These are phyloP conservation scores for Mycalesis mineus DNA, from an alignment of 2,888 invertebrate genomes.

Conservation along the genomic window DNA sequence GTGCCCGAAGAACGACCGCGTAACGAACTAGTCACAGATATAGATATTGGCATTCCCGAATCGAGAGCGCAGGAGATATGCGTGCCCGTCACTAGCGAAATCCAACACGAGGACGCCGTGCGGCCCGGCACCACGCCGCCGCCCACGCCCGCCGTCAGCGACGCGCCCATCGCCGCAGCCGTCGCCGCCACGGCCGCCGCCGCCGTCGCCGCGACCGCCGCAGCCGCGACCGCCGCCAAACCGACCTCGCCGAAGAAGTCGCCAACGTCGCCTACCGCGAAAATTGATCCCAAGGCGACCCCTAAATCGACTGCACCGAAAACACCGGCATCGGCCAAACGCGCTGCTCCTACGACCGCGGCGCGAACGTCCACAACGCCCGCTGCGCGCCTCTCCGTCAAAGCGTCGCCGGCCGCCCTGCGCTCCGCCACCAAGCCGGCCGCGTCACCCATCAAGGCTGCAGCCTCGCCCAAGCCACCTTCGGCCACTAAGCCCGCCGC, in stretches of 20 bases:
- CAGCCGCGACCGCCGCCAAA: slow-evolving; percentile 38
- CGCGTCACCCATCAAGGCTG: slow-evolving; percentile 32
- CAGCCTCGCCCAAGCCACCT: slow-evolving; percentile 34
- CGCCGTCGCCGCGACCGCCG: slow-evolving; percentile 41
- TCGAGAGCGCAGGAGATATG: slow-evolving; percentile 70
- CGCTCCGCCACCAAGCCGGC: slow-evolving; percentile 32
- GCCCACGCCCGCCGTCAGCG: slow-evolving; percentile 45
- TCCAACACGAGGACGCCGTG: slow-evolving; percentile 51
- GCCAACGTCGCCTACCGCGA: slow-evolving; percentile 41
- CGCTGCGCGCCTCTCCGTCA: slow-evolving; percentile 28
- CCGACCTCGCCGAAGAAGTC: slow-evolving; percentile 36
- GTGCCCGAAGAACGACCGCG: slow-evolving; percentile 51
- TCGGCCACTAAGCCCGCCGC: slow-evolving; percentile 27
- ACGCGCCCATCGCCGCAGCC: slow-evolving; percentile 37
- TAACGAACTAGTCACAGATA: slow-evolving; percentile 60
- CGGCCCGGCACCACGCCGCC: slow-evolving; percentile 42
- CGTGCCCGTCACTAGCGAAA: slow-evolving; percentile 65
- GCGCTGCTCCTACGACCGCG: slow-evolving; percentile 31
- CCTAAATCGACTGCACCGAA: slow-evolving; percentile 40
- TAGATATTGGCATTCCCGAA: slow-evolving; percentile 62
- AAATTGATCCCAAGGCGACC: slow-evolving; percentile 35
- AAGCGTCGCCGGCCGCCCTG: slow-evolving; percentile 55
- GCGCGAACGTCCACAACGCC: slow-evolving; percentile 32
- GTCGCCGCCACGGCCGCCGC: slow-evolving; percentile 47
- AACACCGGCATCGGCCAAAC: slow-evolving; percentile 38